Base-by-base conservation (phyloP, 1,140 invertebrate genomes). In the Spodoptera litura region DNA sequence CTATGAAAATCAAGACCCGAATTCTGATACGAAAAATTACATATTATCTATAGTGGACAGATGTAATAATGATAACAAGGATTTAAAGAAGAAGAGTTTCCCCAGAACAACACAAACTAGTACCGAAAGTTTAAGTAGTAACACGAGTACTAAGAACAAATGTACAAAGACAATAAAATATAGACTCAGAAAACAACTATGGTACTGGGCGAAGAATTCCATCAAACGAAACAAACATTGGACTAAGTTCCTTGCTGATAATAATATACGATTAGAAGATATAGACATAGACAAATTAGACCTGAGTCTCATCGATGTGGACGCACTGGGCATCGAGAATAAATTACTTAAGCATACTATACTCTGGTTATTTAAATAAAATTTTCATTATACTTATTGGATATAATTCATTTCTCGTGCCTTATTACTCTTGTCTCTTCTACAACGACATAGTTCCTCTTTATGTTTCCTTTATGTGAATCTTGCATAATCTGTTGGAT, bases 251-350 rank as follows among this genome's bases (percentile, higher is more conserved):
- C 53, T 81, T 8, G 55, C 61, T 62, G 77, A 81, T 52, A 82
- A 81, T 31, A 55, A 82, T 73, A 82, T 85, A n/a, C 53, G 75
- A 44, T 31, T 85, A 12, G 83, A 84, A 13, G 80, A 80, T 13
- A 79, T 82, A 15, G 81, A 82, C 15, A 79, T 82, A 20, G 83
- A 84, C 20, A 78, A 80, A 53, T 15, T 84, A 12, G 80, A 84
- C 25, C 64, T 82, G 0, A 82, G 68, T 62, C 58, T 85, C 0
- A 81, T 85, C 20, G 78, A 82, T 66, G n/a, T 85, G 13, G 78
- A 85, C 11, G 80, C 58, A 27, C 31, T 83, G 13, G 78, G 74
- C 2, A 85, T 85, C 35, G 72, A 82, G 55, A 85, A 80, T 59
- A 81, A 81, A 77, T 11, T 79, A 4, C 15, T 85, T 10, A 81